phyloP scores from a whole-genome alignment of 53 echinoderm and acorn worm species.

The Pentamera pediparva region DNA sequence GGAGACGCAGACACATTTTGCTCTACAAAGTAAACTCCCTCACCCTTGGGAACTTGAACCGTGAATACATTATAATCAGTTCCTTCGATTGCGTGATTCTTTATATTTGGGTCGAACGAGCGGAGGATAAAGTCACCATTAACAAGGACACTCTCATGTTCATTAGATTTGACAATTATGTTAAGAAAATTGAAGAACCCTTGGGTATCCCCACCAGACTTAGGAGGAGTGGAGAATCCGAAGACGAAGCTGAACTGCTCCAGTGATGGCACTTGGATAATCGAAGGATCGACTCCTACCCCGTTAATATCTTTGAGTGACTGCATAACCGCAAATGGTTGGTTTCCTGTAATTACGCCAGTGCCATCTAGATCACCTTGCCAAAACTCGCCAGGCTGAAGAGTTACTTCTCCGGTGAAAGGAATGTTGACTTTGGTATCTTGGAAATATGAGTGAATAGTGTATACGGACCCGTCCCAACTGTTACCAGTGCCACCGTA shows the following conservation, averaged over 20 bases:
- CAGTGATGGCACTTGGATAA: constrained; percentile 56
- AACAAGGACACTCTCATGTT: constrained; percentile 28
- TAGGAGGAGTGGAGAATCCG: constrained; percentile 53
- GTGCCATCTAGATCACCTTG: constrained; percentile 40
- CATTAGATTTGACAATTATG: constrained; percentile 34
- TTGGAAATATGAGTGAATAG: constrained; percentile 36
- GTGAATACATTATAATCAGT: constrained; percentile 37
- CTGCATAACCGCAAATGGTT: constrained; percentile 50
- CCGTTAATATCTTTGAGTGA: constrained; percentile 24
- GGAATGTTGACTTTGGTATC: too few relatives aligned
- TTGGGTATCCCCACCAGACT: constrained; percentile 31
- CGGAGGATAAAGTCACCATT: constrained; percentile 34
- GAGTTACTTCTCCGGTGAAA: neutral
- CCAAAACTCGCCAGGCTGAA: constrained; percentile 47
- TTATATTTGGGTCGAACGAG: too few relatives aligned
- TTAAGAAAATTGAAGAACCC: constrained; percentile 56
- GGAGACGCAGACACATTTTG: constrained; percentile 31
- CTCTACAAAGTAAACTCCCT: constrained; percentile 54
- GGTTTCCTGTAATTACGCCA: constrained; percentile 43
- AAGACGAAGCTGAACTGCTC: constrained; percentile 54
- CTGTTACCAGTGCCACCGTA: constrained; percentile 28
- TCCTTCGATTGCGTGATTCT: neutral
- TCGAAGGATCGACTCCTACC: constrained; percentile 39
- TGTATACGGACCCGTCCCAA: constrained; percentile 34
- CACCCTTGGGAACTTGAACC: constrained; percentile 51